phyloP scores from a whole-genome alignment of 2,888 invertebrate species.

The Nephrocerus scutellatus region DNA sequence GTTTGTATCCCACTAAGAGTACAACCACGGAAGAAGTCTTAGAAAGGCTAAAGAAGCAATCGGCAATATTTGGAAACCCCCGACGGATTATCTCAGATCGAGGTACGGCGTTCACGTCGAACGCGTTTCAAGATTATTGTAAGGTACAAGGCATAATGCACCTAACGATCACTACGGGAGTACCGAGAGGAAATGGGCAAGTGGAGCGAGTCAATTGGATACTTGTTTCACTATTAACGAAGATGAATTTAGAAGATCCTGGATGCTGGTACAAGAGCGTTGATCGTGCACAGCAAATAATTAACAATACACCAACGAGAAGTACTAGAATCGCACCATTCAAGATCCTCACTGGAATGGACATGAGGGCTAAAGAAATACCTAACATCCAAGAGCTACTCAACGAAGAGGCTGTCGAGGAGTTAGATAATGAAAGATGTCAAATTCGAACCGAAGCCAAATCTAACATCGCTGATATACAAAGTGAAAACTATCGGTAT shows the following conservation, averaged over 20 bases:
- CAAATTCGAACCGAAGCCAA: constrained; percentile 8
- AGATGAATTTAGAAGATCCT: constrained; percentile 32
- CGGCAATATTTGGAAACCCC: constrained; percentile 23
- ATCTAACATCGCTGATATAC: constrained; percentile 14
- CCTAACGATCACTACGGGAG: constrained; percentile 29
- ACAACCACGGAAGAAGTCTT: constrained; percentile 29
- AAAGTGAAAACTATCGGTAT: constrained; percentile 12
- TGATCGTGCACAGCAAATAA: constrained; percentile 11
- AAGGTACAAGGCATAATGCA: constrained; percentile 27
- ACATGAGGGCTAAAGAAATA: constrained; percentile 11
- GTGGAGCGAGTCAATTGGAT: constrained; percentile 33
- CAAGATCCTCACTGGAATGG: constrained; percentile 18
- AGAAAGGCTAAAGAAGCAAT: constrained; percentile 23
- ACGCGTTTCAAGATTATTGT: constrained; percentile 35
- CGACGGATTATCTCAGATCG: constrained; percentile 36
- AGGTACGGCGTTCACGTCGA: constrained; percentile 38
- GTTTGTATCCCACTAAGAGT: constrained; percentile 33
- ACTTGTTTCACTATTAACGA: constrained; percentile 34
- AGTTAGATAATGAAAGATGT: constrained; percentile 3
- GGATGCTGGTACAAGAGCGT: constrained; percentile 31
- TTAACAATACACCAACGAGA: constrained; percentile 20
- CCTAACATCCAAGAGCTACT: constrained; percentile 12
- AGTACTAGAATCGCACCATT: constrained; percentile 8
- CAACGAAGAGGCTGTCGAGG: constrained; percentile 3
- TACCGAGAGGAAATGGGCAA: constrained; percentile 36